A percentile compares a stretch with the other conserved stretches of the same genome.
phyloP scores from a whole-genome alignment of 2,797 vertebrate genomes.

The Manis pentadactyla region DNA sequence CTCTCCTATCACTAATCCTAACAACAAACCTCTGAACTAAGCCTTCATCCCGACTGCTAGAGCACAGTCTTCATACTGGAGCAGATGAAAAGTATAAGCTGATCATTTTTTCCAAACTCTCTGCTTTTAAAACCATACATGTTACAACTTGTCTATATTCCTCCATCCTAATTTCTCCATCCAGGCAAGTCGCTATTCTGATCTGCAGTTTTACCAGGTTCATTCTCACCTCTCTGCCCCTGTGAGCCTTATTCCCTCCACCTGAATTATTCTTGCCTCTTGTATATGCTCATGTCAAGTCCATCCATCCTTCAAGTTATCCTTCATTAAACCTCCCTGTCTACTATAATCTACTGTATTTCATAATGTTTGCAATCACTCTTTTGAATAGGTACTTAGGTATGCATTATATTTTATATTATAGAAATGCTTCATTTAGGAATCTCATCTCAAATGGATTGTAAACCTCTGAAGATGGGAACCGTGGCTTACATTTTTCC shows the following conservation, averaged over 20 bases:
- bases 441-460: background rate
- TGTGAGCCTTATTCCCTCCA: background rate
- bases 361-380: background rate
- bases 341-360: background rate
- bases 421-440: conserved; percentile 55
- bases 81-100: background rate
- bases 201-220: background rate
- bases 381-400: background rate
- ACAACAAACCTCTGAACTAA: background rate
- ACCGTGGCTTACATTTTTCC: conserved; percentile 9
- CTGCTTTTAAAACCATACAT: background rate
- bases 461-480: background rate
- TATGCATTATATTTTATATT: conserved; percentile 1
- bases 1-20: background rate
- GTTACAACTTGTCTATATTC: conserved; percentile 21
- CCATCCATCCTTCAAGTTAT: background rate
- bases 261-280: background rate
- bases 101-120: conserved; percentile 16
- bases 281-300: background rate
- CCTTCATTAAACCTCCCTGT: background rate
- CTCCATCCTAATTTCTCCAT: background rate
- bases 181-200: background rate
- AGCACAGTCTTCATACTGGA: background rate
- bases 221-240: background rate
- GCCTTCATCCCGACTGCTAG: background rate